Percentiles rank a stretch among this genome's conserved stretches.
Evolutionary conservation across 1,140 invertebrate genomes (phyloP).

Genomic region (Diachasmimorpha longicaudata): DNA sequence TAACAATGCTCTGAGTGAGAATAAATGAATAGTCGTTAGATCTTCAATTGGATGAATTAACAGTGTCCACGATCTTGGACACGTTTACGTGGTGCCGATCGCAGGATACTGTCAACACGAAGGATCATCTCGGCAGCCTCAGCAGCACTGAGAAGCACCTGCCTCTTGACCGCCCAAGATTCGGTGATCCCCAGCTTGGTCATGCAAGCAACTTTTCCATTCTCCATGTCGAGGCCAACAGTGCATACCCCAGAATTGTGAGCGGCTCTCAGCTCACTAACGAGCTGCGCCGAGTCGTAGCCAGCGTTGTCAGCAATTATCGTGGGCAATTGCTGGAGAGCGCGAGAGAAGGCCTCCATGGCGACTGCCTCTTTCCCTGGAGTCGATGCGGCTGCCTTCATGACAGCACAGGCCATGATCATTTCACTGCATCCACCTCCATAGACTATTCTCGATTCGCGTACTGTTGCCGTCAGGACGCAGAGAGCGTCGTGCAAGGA

Average conservation of each 20-base stretch:
- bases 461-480: slow-evolving; percentile 94
- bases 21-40: not conserved
- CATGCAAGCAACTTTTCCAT: slow-evolving; percentile 86
- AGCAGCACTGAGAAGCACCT: slow-evolving; percentile 91
- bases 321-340: slow-evolving; percentile 87
- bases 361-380: slow-evolving; percentile 97
- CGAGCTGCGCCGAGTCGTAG: slow-evolving; percentile 94
- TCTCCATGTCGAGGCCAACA: slow-evolving; percentile 92
- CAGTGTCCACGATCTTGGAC: slow-evolving; percentile 86
- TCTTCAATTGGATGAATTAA: slow-evolving; percentile 59
- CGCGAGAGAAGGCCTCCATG: slow-evolving; percentile 94
- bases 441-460: slow-evolving; percentile 88
- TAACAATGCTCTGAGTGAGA: not conserved
- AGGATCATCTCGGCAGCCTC: slow-evolving; percentile 99
- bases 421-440: slow-evolving; percentile 96
- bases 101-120: slow-evolving; percentile 97
- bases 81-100: slow-evolving; percentile 90
- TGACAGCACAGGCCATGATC: slow-evolving; percentile 94
- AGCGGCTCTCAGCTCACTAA: slow-evolving; percentile 87
- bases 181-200: slow-evolving; percentile 91
- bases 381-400: slow-evolving; percentile 82
- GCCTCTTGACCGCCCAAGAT: slow-evolving; percentile 95
- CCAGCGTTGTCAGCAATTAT: slow-evolving; percentile 99
- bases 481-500: slow-evolving; percentile 98
- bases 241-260: slow-evolving; percentile 81